phyloP scores from a whole-genome alignment of 2,888 invertebrate genomes.

The Loripinus fragilis region DNA sequence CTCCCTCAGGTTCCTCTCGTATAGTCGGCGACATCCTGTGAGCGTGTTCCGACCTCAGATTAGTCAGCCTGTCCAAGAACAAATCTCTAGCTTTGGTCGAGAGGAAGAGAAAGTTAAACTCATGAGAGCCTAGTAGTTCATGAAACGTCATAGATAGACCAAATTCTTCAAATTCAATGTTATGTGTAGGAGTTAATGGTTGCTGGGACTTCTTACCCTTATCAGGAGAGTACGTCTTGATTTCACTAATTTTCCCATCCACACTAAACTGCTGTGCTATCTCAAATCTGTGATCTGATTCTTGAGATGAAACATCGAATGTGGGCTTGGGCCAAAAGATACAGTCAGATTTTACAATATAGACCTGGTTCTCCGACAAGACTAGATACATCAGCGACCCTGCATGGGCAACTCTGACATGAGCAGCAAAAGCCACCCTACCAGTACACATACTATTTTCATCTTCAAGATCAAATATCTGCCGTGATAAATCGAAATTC shows the following conservation, averaged over 20 bases:
- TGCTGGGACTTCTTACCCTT: slow-evolving; percentile 19
- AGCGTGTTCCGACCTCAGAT: slow-evolving; percentile 74
- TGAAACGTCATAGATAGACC: slow-evolving; percentile 70
- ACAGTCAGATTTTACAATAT: slow-evolving; percentile 74
- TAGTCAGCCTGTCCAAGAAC: slow-evolving; percentile 74
- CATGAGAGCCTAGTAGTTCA: slow-evolving; percentile 63
- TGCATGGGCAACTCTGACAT: slow-evolving; percentile 62
- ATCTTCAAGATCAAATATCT: slow-evolving; percentile 69
- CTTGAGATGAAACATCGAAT: slow-evolving; percentile 68
- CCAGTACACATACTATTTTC: slow-evolving; percentile 70
- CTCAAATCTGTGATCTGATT: slow-evolving; percentile 67
- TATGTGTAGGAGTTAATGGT: slow-evolving; percentile 36
- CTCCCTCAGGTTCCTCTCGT: slow-evolving; percentile 78
- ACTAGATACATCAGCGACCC: slow-evolving; percentile 68
- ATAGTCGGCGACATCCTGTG: slow-evolving; percentile 73
- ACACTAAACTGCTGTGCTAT: slow-evolving; percentile 77
- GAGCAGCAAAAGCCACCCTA: slow-evolving; percentile 65
- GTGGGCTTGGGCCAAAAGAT: slow-evolving; percentile 77
- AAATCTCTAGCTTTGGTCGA: slow-evolving; percentile 70
- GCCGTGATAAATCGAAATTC: slow-evolving; percentile 68
- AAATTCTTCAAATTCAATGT: slow-evolving; percentile 60
- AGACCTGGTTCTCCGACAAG: slow-evolving; percentile 76
- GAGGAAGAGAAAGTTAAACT: slow-evolving; percentile 69
- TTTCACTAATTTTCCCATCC: slow-evolving; percentile 73
- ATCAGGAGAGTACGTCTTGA: slow-evolving; percentile 66